phyloP scores from a whole-genome alignment of 1,140 invertebrate genomes.

The Drosophila ercepeae region DNA sequence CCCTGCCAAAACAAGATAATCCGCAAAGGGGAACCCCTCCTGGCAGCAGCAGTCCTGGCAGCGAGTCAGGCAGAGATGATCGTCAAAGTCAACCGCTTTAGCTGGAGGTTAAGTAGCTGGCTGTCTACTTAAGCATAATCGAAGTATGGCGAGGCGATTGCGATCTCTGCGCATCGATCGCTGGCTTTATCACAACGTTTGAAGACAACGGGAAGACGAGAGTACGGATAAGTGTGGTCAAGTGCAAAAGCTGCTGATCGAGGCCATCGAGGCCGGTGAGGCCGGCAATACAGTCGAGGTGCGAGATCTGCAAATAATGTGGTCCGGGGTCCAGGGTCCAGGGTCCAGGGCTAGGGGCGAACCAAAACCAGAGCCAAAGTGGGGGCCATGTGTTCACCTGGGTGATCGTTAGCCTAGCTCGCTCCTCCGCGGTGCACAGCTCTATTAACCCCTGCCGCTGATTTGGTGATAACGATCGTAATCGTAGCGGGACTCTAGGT shows the following conservation, averaged over 20 bases:
- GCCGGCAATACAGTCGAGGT: slow-evolving; percentile 72
- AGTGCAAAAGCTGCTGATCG: slow-evolving; percentile 60
- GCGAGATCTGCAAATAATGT: slow-evolving; percentile 77
- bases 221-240: slow-evolving; percentile 65
- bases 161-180: slow-evolving; percentile 27
- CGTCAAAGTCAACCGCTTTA: slow-evolving; percentile 80
- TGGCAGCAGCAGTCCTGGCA: not conserved
- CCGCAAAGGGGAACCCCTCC: slow-evolving; percentile 15
- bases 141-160: slow-evolving; percentile 48
- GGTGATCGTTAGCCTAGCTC: slow-evolving; percentile 31
- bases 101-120: slow-evolving; percentile 77
- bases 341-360: slow-evolving; percentile 3
- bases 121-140: slow-evolving; percentile 81
- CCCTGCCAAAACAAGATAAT: slow-evolving; percentile 69
- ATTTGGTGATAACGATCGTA: slow-evolving; percentile 82
- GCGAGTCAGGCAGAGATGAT: slow-evolving; percentile 18
- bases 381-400: slow-evolving; percentile 55
- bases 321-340: slow-evolving; percentile 30
- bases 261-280: slow-evolving; percentile 4
- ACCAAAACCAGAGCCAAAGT: slow-evolving; percentile 7
- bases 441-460: slow-evolving; percentile 73
- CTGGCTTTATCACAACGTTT: slow-evolving; percentile 70
- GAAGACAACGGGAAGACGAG: slow-evolving; percentile 45
- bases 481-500: slow-evolving; percentile 68
- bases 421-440: slow-evolving; percentile 50